Base-by-base conservation (phyloP, 2,113 vertebrate genomes). In the Sphyrna mokarran region DNA sequence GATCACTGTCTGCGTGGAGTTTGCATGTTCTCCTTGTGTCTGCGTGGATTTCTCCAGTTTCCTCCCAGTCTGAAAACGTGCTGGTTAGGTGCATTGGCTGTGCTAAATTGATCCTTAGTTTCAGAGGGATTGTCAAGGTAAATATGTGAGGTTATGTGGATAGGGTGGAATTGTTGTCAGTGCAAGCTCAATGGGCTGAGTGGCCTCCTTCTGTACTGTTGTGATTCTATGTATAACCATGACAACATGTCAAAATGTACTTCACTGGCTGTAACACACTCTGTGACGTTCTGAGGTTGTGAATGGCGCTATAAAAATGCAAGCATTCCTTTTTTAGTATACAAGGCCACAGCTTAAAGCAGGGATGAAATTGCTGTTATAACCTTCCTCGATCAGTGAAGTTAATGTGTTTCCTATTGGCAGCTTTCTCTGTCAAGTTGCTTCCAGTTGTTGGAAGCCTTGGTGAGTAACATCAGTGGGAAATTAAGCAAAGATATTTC, bases 391-490 rank as follows among this genome's bases (percentile, higher is more conserved):
- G 58, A 93, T 16, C 89, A 22, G 61, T 10, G n/a, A 66, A 10
- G 10, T 66, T 20, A 40, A 16, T n/a, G 5, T 18, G 61, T 66
- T 66, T 66, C 33, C 7, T 16, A 16, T 91, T 37, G 33, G 89
- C 89, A 37, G 63, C 89, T 93, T 93, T 93, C 86, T 61, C 20
- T 7, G 89, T 37, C 61, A 18, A 66, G 6, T 68, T 37, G 89
- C 33, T 63, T 37, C 89, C 6, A 22, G 33, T 5, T n/a, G 8
- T 40, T 93, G 37, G 18, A 18, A 37, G 33, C 89, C 61, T 93
- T n/a, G n/a, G 89, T 93, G 89, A 93, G n/a, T 40, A 66, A 93
- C 33, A 7, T 93, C 89, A 93, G 63, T 40, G 61, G 61, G 61
- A 68, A 68, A 37, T 66, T 6, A 40, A 93, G 61, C 89, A 26